Percentiles rank a stretch among this genome's conserved stretches.
Evolutionary conservation across 64 coral and sea anemone species (phyloP).

Genomic region (Acropora tenuis): DNA sequence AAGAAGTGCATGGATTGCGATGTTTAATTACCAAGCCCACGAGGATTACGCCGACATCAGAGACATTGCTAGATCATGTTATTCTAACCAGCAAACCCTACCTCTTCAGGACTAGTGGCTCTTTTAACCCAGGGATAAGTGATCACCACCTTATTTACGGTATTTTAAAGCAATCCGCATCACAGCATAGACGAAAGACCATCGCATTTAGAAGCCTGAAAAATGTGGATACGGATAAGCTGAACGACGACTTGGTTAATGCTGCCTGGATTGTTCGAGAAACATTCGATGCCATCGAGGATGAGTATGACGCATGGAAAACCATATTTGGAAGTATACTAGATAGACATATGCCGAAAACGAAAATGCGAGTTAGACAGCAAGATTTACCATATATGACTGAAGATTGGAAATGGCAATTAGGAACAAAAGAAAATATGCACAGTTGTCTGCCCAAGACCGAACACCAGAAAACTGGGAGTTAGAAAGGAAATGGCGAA

Average conservation of each 20-base stretch:
- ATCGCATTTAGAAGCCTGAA: not conserved
- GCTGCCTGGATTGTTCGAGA: not conserved
- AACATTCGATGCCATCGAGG: no score
- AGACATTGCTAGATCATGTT: no score
- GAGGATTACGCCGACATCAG: no score
- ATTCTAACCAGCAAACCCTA: no score
- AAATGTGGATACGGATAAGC: not conserved
- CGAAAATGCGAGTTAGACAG: no score
- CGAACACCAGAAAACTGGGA: not conserved
- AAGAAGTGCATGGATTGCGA: no score
- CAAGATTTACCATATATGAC: no score
- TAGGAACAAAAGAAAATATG: conserved; percentile 21
- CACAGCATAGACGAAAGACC: not conserved
- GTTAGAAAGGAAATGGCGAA: conserved; percentile 15
- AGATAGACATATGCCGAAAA: no score
- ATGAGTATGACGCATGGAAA: no score
- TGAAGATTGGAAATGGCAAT: conserved; percentile 3
- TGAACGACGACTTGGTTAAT: not conserved
- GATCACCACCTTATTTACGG: not conserved
- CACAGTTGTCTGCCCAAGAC: not conserved
- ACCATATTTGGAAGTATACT: no score
- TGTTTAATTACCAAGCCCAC: no score
- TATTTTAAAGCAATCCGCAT: not conserved
- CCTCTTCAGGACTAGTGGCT: no score
- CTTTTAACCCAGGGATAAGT: not conserved